Percentiles rank a stretch among this genome's conserved stretches.
phyloP scores from a whole-genome alignment of 2,888 invertebrate species.

The Torymus texanus region DNA sequence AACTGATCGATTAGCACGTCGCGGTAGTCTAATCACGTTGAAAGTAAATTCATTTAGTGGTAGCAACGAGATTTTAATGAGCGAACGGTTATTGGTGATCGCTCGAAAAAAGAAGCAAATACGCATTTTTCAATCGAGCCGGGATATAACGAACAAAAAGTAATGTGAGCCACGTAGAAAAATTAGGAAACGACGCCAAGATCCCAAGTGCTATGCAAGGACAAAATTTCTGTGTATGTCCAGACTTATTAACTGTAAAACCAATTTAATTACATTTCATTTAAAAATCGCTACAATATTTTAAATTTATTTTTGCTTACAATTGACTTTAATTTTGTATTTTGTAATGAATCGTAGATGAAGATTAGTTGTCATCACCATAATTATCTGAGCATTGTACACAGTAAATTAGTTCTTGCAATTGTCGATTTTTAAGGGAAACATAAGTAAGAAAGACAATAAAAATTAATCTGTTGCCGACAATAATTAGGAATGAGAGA shows the following conservation, averaged over 20 bases:
- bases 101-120: neutral
- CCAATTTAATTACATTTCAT: too few relatives aligned
- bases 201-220: conserved; percentile 32
- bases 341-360: too few relatives aligned
- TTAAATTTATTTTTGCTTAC: too few relatives aligned
- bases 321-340: too few relatives aligned
- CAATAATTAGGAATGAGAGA: conserved; percentile 37
- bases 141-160: neutral
- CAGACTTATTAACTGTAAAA: neutral
- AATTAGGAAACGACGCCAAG: conserved; percentile 27
- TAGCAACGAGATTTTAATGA: conserved; percentile 32
- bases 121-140: conserved; percentile 13
- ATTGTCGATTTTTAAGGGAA: conserved; percentile 9
- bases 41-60: conserved; percentile 59
- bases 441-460: conserved; percentile 43
- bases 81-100: conserved; percentile 29
- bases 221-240: conserved; percentile 23
- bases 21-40: conserved; percentile 60
- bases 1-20: conserved; percentile 57
- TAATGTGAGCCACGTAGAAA: neutral
- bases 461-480: conserved; percentile 41
- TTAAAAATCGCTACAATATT: too few relatives aligned
- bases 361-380: neutral
- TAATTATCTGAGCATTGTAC: neutral
- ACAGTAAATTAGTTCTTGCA: too few relatives aligned